These are phyloP conservation scores for Acanthacorydalis orientalis DNA, from an alignment of 2,888 invertebrate genomes.

Conservation along the genomic window DNA sequence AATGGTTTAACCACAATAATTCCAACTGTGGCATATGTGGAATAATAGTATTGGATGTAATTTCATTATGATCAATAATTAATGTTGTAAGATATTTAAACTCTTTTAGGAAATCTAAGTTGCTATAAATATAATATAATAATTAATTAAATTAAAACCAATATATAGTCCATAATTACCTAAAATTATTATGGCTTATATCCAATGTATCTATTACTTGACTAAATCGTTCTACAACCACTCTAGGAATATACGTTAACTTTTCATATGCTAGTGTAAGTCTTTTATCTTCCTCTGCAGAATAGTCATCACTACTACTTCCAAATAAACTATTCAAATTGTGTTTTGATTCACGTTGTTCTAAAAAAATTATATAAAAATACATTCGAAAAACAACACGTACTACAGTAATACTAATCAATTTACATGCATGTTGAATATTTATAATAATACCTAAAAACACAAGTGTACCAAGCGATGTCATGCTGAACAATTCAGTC, in stretches of 20 bases:
- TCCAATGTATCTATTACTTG: slow-evolving; percentile 45
- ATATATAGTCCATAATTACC: slow-evolving; percentile 27
- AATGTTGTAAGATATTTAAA: slow-evolving; percentile 59
- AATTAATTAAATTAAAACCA: slow-evolving; percentile 6
- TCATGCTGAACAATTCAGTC: slow-evolving; percentile 17
- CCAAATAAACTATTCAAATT: not conserved
- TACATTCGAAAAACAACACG: not conserved
- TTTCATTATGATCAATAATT: slow-evolving; percentile 65
- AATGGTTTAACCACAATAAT: slow-evolving; percentile 60
- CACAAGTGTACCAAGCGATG: slow-evolving; percentile 18
- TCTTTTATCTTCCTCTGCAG: slow-evolving; percentile 32
- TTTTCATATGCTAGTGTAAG: slow-evolving; percentile 55
- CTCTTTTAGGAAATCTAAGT: slow-evolving; percentile 52
- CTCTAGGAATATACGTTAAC: slow-evolving; percentile 43
- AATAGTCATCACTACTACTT: not conserved
- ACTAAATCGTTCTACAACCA: slow-evolving; percentile 43
- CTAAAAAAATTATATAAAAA: not conserved
- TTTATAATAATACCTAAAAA: slow-evolving; percentile 17
- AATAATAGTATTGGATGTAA: slow-evolving; percentile 49
- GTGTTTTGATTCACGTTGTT: not conserved
- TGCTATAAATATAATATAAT: slow-evolving; percentile 31
- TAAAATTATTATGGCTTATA: slow-evolving; percentile 54
- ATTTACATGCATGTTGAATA: too few relatives aligned
- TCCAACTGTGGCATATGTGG: slow-evolving; percentile 56
- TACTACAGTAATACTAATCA: not conserved